Base-by-base conservation (phyloP, 1,140 invertebrate genomes). In the Bacillus rossius region DNA sequence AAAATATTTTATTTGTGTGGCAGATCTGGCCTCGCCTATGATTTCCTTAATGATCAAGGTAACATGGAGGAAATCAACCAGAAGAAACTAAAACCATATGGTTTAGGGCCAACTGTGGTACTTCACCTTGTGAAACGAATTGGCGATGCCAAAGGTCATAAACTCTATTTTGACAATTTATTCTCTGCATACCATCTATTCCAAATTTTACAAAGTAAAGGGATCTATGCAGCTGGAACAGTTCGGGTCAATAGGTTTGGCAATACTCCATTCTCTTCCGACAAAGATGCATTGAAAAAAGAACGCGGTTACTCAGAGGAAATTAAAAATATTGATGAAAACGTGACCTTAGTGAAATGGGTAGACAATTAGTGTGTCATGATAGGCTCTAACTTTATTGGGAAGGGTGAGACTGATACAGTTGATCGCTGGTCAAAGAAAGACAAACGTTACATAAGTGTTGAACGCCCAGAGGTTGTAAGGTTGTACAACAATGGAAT, bases 41-140 rank as follows among this genome's bases (percentile, higher is more conserved):
- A 71, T 53, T 69, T 65, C 48, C 17, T 66, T 23, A 13, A 60
- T 7, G 64, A 68, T 57, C 66, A 67, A 60, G 65, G 64, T 4
- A 51, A 29, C 26, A 60, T 38, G 8, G 59, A 59, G 8, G 54
- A 55, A 54, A n/a, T n/a, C n/a, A n/a, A n/a, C n/a, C n/a, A n/a
- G n/a, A n/a, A n/a, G n/a, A n/a, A n/a, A n/a, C n/a, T n/a, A n/a
- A n/a, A n/a, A n/a, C n/a, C n/a, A n/a, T n/a, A n/a, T n/a, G n/a
- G n/a, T n/a, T 45, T 61, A n/a, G 23, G 57, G 37, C 17, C n/a
- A n/a, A n/a, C n/a, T n/a, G 3, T 19, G 13, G 49, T 45, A 29
- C 55, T 57, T 45, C 34, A 47, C 1, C 40, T 57, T 53, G 64
- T 38, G 22, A 47, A 45, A 14, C 56, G 26, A 20, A 14, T 47